These are phyloP conservation scores for Vulpes vulpes DNA, from an alignment of 2,113 vertebrate genomes.

Conservation along the genomic window DNA sequence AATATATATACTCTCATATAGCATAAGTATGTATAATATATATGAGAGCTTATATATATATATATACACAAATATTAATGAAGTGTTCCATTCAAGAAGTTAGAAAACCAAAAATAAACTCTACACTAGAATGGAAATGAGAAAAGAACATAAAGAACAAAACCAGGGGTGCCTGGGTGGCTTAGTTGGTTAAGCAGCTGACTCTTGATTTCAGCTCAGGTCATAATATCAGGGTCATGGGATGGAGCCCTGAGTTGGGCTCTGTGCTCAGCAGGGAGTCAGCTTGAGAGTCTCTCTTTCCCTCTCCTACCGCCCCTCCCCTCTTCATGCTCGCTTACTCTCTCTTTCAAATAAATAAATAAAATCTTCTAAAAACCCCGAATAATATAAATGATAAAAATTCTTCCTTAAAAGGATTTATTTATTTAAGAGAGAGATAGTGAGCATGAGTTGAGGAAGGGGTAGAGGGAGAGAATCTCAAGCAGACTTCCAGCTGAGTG, in stretches of 20 bases:
- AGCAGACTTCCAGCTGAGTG: not conserved
- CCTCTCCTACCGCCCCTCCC: not conserved
- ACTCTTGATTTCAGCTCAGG: not conserved
- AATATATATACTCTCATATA: not conserved
- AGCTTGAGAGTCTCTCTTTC: not conserved
- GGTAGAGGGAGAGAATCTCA: not conserved
- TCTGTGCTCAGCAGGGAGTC: not conserved
- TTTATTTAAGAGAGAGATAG: not conserved
- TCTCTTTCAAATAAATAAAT: not conserved
- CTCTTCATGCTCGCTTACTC: not conserved
- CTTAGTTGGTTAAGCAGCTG: not conserved
- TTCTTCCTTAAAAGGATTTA: not conserved
- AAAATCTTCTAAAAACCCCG: not conserved
- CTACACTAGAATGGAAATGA: not conserved
- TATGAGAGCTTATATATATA: not conserved
- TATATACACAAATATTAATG: not conserved
- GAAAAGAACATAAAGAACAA: not conserved
- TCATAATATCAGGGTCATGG: not conserved
- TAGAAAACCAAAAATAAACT: not conserved
- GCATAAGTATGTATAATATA: not conserved
- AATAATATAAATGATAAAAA: not conserved
- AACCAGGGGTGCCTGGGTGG: not conserved
- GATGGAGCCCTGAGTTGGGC: not conserved
- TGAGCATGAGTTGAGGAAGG: not conserved
- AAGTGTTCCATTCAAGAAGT: not conserved